Evolutionary conservation across 2,113 vertebrate species (phyloP), one percentile per base, ranked within the genome.

Genomic region (Epinephelus cyanopodus): DNA sequence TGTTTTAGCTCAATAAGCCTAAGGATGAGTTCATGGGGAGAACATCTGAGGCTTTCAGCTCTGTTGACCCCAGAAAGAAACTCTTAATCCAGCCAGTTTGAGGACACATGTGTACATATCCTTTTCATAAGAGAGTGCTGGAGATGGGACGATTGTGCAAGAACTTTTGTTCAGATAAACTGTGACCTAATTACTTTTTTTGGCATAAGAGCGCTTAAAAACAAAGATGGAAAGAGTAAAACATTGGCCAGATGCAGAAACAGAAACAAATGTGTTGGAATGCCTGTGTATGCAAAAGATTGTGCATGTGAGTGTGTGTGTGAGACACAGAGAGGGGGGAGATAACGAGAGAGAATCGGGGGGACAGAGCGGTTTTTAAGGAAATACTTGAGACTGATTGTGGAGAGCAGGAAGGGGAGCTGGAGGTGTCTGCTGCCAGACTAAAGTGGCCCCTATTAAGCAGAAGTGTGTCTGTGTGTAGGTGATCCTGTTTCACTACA

Each of bases 1-100:
- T 92, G 92, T 93, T 92, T 93, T 71, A 85, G 84, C 81, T 92
- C 88, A 86, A 58, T 75, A 69, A 68, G 85, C 87, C 83, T 72
- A 74, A 84, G 72, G 85, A 88, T 90, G 91, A 92, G 87, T 92
- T 91, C 89, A 91, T 83, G 61, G 77, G 13, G 37, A 90, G 88
- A 92, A 90, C 84, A 89, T 90, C 84, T 89, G 78, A 92, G 77
- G 64, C 82, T 84, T 83, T 87, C 66, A 69, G 82, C 71, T 77
- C 62, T 11, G 74, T 82, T 87, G 82, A 87, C 71, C 84, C 37
- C 33, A 56, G 60, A 79, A 79, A 82, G 68, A 85, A 86, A 83
- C 58, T 81, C 68, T 79, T 90, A 88, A 91, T 90, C 77, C 80
- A 56, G 54, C 56, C 52, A 69, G 48, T 90, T 73, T 77, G 48